phyloP scores from a whole-genome alignment of 2,888 invertebrate genomes.

The Troilus luridus region DNA sequence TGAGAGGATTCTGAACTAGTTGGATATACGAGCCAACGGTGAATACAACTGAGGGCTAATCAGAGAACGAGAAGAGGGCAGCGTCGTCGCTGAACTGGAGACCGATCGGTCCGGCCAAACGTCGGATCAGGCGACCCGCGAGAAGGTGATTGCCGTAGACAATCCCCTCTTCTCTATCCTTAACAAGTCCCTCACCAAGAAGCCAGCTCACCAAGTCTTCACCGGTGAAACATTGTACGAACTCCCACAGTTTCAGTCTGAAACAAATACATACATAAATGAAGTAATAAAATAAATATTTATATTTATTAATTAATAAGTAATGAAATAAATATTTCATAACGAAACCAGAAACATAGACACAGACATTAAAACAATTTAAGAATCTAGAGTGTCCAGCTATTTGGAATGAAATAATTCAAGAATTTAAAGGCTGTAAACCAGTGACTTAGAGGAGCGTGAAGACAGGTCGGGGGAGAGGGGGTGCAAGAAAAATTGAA shows the following conservation, averaged over 20 bases:
- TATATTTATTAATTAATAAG: background rate
- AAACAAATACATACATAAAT: slow-evolving; percentile 66
- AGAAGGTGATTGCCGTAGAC: slow-evolving; percentile 87
- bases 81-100: slow-evolving; percentile 88
- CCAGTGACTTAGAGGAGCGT: too few relatives aligned
- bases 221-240: slow-evolving; percentile 87
- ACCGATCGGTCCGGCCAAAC: slow-evolving; percentile 78
- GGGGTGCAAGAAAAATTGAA: too few relatives aligned
- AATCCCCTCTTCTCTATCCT: slow-evolving; percentile 84
- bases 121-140: slow-evolving; percentile 87
- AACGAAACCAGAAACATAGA: too few relatives aligned
- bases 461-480: too few relatives aligned
- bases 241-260: slow-evolving; percentile 85
- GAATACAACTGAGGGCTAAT: slow-evolving; percentile 52
- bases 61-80: slow-evolving; percentile 60
- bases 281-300: background rate
- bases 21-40: slow-evolving; percentile 52
- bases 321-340: too few relatives aligned
- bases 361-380: too few relatives aligned
- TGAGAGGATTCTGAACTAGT: slow-evolving; percentile 52
- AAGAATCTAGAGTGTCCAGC: too few relatives aligned
- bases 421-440: too few relatives aligned
- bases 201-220: slow-evolving; percentile 90
- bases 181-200: slow-evolving; percentile 83
- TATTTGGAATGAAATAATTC: too few relatives aligned